Evolutionary conservation across 2,797 vertebrate genomes (phyloP), one percentile per base, ranked within the genome.

Genomic region (Bufotes viridis): DNA sequence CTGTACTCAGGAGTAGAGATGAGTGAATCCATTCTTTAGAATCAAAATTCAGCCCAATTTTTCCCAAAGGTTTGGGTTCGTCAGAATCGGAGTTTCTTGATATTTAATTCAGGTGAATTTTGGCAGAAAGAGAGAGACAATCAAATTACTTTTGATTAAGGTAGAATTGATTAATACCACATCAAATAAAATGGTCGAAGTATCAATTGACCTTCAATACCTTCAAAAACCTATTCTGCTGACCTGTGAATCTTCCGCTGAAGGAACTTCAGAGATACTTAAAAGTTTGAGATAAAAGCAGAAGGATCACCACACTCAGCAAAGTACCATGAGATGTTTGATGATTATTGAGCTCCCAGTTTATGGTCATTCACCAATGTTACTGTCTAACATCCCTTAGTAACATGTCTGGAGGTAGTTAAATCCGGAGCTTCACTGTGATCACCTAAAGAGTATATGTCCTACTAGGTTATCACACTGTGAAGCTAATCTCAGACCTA

Each of bases 401-500:
- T 75, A 20, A 78, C 51, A 15, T 24, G 74, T 78, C 75, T 2
- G 13, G n/a, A 78, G 22, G 34, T 49, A 74, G 29, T 53, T n/a
- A 78, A 55, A 55, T 7, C 51, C 22, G 1, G 8, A 78, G 13
- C 51, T 53, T 24, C 22, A 7, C 1, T 12, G 42, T 18, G 8
- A 14, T 65, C 22, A n/a, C 42, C 61, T 51, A 53, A 49, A 60
- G 10, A 61, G 78, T 12, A 60, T 34, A 55, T 67, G 80, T 51
- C 42, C 42, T n/a, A 17, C 11, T 51, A 53, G 53, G 80, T 65
- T 67, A 51, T 81, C 22, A 81, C 14, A 67, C 42, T 51, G 34
- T 49, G 34, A 49, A 65, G 80, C 80, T 17, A 42, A 67, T 81
- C 51, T 24, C 60, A 24, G 53, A 14, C 80, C 80, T 81, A 81